Base-by-base conservation (phyloP, 2,888 invertebrate species). In the Caenorhabditis angaria region DNA sequence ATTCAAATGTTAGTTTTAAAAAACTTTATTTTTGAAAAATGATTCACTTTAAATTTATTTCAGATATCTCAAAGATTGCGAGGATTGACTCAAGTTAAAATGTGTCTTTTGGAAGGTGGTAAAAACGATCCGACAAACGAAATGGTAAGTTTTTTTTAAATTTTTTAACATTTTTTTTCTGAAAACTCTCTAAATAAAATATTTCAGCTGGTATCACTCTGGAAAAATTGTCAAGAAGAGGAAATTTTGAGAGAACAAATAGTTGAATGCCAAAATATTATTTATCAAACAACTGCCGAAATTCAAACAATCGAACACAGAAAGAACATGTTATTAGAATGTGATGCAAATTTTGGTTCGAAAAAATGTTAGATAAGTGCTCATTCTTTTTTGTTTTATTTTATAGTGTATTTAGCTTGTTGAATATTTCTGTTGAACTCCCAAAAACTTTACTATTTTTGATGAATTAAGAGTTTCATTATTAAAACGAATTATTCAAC, bases 61-160 rank as follows among this genome's bases (percentile, higher is more conserved):
- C 18, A 41, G 41, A 41, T 41, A 12, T 2, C 18, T 14, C 41
- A 41, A 20, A 6, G 53, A 25, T 20, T 53, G 53, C 5, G 41
- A 6, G 10, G 18, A 41, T 2, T 41, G 18, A 12, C 18, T 14
- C 28, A 56, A 5, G 56, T 18, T 4, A 56, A 56, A 29, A 4
- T 56, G 27, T 27, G 3, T 28, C 2, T 56, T 56, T 32, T 32
- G 32, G 56, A 56, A 56, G 29, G 3, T 22, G 51, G 51, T 8
- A 22, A 22, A 51, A 25, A 22, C 10, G 8, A 8, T 4, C 51
- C 51, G 6, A 25, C 51, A 2, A 3, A 22, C 22, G 51, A 51
- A 6, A 22, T 25, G 51, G 51, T 51, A n/a, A 51, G 24, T 25
- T 51, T 8, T 22, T 20, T 22, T 25, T 25, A 18, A 22, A 6